These are phyloP conservation scores for Leptothorax acervorum DNA, from an alignment of 2,888 invertebrate species.

Conservation along the genomic window DNA sequence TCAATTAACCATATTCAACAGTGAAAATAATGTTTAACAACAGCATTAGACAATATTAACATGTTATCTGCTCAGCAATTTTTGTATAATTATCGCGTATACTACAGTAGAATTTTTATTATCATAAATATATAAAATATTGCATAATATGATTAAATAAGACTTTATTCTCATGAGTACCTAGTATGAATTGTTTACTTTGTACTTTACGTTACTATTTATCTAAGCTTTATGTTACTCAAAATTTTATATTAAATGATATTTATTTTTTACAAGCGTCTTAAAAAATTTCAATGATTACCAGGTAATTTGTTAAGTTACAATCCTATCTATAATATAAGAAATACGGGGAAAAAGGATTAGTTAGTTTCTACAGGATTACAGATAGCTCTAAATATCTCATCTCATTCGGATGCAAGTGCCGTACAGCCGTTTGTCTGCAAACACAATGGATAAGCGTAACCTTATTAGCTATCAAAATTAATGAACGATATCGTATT, in stretches of 20 bases:
- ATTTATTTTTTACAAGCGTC: not conserved
- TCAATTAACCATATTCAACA: not conserved
- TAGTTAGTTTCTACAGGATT: not conserved
- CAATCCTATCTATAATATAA: not conserved
- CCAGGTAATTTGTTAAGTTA: not conserved
- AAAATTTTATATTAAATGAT: not conserved
- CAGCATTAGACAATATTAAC: not conserved
- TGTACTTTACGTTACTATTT: not conserved
- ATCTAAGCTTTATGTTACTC: not conserved
- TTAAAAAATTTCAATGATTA: not conserved
- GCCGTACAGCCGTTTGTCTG: not conserved
- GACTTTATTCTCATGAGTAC: not conserved
- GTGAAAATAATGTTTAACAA: not conserved
- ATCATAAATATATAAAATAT: not conserved
- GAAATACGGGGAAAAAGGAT: not conserved
- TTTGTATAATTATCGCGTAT: not conserved
- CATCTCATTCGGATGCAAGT: conserved; percentile 1
- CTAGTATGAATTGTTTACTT: not conserved
- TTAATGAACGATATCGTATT: conserved; percentile 42
- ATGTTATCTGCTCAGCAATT: not conserved
- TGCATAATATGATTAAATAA: not conserved
- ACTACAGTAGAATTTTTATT: not conserved
- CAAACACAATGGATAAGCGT: not conserved
- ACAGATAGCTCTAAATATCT: not conserved
- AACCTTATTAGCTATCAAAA: conserved; percentile 33